A percentile compares a stretch with the other conserved stretches of the same genome.
These are phyloP conservation scores for Enhydra lutris DNA, from an alignment of 2,113 vertebrate genomes.

Conservation along the genomic window DNA sequence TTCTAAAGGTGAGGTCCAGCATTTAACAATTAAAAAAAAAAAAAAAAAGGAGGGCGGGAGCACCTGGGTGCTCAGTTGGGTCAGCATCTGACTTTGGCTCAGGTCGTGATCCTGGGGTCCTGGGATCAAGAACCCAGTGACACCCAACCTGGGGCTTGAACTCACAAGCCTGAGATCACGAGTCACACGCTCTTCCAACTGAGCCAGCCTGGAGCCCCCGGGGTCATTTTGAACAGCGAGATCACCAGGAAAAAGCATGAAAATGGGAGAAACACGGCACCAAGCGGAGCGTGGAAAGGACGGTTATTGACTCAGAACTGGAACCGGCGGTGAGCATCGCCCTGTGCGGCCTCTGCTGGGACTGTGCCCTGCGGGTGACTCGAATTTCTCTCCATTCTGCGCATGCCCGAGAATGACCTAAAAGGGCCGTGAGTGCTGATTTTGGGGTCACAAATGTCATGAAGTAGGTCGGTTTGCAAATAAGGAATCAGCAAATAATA, in stretches of 20 bases:
- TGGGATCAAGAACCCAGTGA: too few relatives aligned
- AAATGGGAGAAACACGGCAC: neutral
- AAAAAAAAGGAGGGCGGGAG: too few relatives aligned
- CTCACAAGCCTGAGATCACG: too few relatives aligned
- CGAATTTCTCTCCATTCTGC: neutral
- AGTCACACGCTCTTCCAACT: too few relatives aligned
- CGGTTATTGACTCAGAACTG: too few relatives aligned
- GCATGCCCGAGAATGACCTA: neutral
- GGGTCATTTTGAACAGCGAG: neutral
- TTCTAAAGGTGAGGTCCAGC: too few relatives aligned
- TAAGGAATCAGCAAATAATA: neutral
- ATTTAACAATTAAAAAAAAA: too few relatives aligned
- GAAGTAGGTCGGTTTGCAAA: neutral
- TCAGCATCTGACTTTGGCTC: too few relatives aligned
- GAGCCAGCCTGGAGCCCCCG: neutral
- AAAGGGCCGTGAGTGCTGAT: accelerated
- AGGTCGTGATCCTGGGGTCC: too few relatives aligned
- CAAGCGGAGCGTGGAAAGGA: neutral
- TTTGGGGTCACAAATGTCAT: neutral
- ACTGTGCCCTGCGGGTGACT: accelerated
- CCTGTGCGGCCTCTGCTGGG: neutral
- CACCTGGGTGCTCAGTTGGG: too few relatives aligned
- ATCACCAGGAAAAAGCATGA: neutral
- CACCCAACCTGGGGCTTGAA: too few relatives aligned
- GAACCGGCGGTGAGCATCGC: accelerated